Percentiles rank a stretch among this genome's conserved stretches.
Evolutionary conservation across 1,140 invertebrate species (phyloP).

Genomic region (Centruroides vittatus): DNA sequence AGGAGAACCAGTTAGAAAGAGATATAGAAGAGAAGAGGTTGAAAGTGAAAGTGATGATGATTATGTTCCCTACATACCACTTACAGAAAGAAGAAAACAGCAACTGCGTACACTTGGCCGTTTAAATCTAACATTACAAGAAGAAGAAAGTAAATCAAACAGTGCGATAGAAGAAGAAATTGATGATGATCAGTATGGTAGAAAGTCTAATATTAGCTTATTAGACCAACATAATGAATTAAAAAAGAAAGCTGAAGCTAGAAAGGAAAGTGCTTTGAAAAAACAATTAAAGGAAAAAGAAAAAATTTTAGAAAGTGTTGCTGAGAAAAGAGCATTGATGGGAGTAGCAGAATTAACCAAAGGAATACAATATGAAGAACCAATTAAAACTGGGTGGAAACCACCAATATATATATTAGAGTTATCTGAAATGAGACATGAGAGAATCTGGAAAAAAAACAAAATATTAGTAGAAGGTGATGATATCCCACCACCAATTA

Average conservation of each 20-base stretch:
- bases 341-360: too few species aligned
- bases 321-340: constrained; percentile 86
- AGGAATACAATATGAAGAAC: too few species aligned
- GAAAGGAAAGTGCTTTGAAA: constrained; percentile 86
- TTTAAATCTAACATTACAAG: constrained; percentile 29
- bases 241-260: constrained; percentile 88
- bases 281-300: constrained; percentile 92
- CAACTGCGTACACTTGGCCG: constrained; percentile 5
- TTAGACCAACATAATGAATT: constrained; percentile 92
- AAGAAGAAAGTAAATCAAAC: constrained; percentile 38
- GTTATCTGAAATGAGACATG: too few species aligned
- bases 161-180: constrained; percentile 56
- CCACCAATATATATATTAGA: too few species aligned
- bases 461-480: too few species aligned
- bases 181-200: constrained; percentile 45
- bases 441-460: too few species aligned
- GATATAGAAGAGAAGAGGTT: constrained; percentile 14
- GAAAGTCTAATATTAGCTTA: constrained; percentile 81
- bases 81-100: constrained; percentile 75
- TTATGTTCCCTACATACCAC: constrained; percentile 79
- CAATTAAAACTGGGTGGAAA: too few species aligned
- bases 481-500: too few species aligned
- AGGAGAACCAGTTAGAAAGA: too few species aligned
- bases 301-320: constrained; percentile 92
- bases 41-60: constrained; percentile 45